These are phyloP conservation scores for Anarsia innoxiella DNA, from an alignment of 2,888 invertebrate species.

Conservation along the genomic window DNA sequence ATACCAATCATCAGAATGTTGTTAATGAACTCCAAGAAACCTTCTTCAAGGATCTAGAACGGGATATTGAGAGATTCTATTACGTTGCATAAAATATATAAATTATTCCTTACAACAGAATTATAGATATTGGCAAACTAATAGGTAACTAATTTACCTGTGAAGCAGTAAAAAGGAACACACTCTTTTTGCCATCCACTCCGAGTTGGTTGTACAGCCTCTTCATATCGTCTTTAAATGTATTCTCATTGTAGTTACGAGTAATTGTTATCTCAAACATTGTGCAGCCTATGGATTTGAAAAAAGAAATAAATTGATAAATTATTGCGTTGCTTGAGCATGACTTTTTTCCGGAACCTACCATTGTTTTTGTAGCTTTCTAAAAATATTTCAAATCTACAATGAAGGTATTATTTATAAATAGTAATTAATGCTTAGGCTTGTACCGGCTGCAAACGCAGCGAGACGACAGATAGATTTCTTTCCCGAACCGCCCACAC, in stretches of 20 bases:
- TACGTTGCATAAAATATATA: too few relatives aligned
- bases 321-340: too few relatives aligned
- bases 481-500: conserved; percentile 94
- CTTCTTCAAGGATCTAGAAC: conserved; percentile 81
- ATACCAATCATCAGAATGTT: conserved; percentile 93
- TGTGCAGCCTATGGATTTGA: conserved; percentile 81
- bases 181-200: conserved; percentile 84
- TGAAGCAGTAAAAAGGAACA: conserved; percentile 89
- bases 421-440: too few relatives aligned
- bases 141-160: too few relatives aligned
- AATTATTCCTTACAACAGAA: too few relatives aligned
- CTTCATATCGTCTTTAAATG: conserved; percentile 92
- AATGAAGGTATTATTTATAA: too few relatives aligned
- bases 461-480: conserved; percentile 86
- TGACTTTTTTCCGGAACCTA: too few relatives aligned
- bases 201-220: conserved; percentile 84
- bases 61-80: too few relatives aligned
- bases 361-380: too few relatives aligned
- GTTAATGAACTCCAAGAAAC: conserved; percentile 92
- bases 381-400: too few relatives aligned
- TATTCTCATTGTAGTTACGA: conserved; percentile 88
- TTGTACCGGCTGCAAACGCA: conserved; percentile 87
- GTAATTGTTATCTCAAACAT: conserved; percentile 88
- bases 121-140: too few relatives aligned
- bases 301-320: too few relatives aligned